phyloP scores from a whole-genome alignment of 2,888 invertebrate species.

The Antheraea yamamai region DNA sequence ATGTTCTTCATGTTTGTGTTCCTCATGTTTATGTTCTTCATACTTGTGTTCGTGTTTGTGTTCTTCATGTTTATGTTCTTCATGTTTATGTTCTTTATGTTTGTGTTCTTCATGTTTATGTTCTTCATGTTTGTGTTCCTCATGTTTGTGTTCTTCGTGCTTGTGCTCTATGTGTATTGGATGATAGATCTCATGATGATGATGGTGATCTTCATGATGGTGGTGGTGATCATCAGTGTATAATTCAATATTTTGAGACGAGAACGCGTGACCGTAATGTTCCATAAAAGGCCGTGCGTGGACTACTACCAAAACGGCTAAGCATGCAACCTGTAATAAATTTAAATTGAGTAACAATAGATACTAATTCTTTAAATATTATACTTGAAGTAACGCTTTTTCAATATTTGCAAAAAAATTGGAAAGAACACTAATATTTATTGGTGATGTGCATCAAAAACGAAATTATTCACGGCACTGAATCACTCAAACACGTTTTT shows the following conservation, averaged over 20 bases:
- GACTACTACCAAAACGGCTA: constrained; percentile 30
- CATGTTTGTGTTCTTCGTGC: constrained; percentile 28
- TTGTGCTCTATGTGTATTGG: constrained; percentile 21
- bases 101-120: constrained; percentile 26
- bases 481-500: not conserved
- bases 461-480: not conserved
- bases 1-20: constrained; percentile 27
- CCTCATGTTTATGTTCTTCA: constrained; percentile 27
- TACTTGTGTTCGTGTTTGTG: constrained; percentile 33
- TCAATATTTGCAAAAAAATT: not conserved
- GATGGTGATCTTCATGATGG: constrained; percentile 23
- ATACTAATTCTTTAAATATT: too few species aligned
- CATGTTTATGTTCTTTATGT: constrained; percentile 22
- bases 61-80: constrained; percentile 21
- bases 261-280: constrained; percentile 34
- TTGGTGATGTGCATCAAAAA: not conserved
- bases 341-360: too few species aligned
- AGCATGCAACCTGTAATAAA: constrained; percentile 33
- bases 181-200: constrained; percentile 16
- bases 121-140: constrained; percentile 35
- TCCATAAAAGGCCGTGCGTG: constrained; percentile 28
- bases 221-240: constrained; percentile 26
- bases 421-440: not conserved
- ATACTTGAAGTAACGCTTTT: too few species aligned
- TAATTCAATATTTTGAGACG: constrained; percentile 48